Evolutionary conservation across 1,140 invertebrate genomes (phyloP).

Genomic region (Brevipalpus yothersi): DNA sequence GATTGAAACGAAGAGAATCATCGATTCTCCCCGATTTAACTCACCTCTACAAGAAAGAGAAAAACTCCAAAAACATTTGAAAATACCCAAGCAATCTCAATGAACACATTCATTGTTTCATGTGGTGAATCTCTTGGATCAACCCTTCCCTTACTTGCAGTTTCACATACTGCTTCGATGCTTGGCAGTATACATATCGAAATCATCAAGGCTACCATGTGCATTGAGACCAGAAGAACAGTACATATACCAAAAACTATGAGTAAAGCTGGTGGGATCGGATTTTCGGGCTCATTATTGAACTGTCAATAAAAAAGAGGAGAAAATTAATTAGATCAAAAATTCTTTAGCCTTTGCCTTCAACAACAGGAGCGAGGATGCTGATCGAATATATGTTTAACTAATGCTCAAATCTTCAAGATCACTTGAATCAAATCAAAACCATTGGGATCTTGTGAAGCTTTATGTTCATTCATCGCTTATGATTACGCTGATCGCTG

Average conservation of each 20-base stretch:
- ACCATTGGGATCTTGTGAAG: too few species aligned
- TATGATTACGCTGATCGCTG: too few species aligned
- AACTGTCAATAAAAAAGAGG: conserved; percentile 18
- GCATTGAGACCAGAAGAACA: conserved; percentile 80
- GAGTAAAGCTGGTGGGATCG: conserved; percentile 50
- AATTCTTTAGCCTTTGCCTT: too few species aligned
- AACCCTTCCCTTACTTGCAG: neutral
- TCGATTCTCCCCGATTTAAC: neutral
- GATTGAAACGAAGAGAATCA: neutral
- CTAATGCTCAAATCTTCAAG: too few species aligned
- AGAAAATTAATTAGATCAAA: too few species aligned
- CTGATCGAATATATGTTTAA: too few species aligned
- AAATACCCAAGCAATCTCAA: conserved; percentile 89
- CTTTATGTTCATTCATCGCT: too few species aligned
- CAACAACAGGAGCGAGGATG: too few species aligned
- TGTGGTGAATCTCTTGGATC: conserved; percentile 13
- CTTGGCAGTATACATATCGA: conserved; percentile 81
- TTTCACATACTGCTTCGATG: conserved; percentile 25
- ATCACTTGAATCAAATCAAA: too few species aligned
- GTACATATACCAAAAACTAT: conserved; percentile 82
- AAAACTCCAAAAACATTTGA: conserved; percentile 79
- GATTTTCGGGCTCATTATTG: conserved; percentile 33
- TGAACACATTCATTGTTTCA: conserved; percentile 34
- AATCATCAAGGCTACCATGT: conserved; percentile 95
- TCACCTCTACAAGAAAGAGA: conserved; percentile 56